Conservation (phyloP, 2,113 vertebrate genomes). For the Pelodiscus sinensis region DNA sequence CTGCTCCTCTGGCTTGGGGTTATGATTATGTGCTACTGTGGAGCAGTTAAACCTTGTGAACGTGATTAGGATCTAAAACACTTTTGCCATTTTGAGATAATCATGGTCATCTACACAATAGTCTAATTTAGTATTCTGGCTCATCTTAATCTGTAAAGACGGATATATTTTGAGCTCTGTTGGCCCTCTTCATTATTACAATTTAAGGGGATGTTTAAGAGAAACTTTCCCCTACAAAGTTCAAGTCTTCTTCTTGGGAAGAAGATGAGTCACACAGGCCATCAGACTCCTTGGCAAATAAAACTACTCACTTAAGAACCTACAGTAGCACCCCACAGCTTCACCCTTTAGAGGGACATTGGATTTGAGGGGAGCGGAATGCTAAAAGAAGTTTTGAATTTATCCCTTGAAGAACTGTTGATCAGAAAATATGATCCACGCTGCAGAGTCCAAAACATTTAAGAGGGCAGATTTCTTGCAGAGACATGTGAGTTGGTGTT, state of each 20-base stretch:
- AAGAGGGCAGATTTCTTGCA: background rate
- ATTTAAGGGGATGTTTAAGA: background rate
- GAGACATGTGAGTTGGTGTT: background rate
- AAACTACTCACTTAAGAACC: background rate
- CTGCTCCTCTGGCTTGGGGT: background rate
- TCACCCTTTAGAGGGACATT: background rate
- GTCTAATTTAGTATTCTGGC: background rate
- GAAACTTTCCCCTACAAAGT: background rate
- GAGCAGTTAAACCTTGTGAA: background rate
- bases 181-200: background rate
- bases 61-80: background rate
- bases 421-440: background rate
- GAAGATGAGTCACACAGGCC: background rate
- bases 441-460: background rate
- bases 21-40: background rate
- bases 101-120: background rate
- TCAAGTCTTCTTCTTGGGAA: background rate
- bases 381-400: background rate
- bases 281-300: background rate
- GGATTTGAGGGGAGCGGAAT: background rate
- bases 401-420: background rate
- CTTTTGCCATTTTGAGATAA: background rate
- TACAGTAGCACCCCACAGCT: background rate
- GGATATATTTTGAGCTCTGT: background rate
- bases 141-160: background rate